Conservation (phyloP, 2,113 vertebrate genomes). For the Phaethon lepturus region DNA sequence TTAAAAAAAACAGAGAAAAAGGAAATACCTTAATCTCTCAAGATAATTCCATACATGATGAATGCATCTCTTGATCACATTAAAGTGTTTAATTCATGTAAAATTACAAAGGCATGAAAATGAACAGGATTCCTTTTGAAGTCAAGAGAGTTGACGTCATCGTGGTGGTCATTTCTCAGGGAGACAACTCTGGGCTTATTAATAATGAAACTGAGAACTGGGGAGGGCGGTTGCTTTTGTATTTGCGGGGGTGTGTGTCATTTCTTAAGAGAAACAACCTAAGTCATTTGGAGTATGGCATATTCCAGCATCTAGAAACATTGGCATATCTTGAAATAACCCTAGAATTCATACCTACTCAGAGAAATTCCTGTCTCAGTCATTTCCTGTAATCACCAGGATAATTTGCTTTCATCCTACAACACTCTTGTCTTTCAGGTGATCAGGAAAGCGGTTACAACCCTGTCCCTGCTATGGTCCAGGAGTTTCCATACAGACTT, state of each 20-base stretch:
- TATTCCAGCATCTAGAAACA: background rate
- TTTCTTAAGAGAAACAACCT: background rate
- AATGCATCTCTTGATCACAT: slow-evolving; percentile 49
- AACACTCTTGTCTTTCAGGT: background rate
- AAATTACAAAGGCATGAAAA: slow-evolving; percentile 64
- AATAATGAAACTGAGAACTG: slow-evolving; percentile 28
- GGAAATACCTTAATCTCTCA: slow-evolving; percentile 20
- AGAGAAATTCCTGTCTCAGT: background rate
- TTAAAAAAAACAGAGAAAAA: background rate
- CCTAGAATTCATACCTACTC: background rate
- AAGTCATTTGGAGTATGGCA: background rate
- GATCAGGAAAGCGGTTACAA: background rate
- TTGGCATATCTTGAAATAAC: background rate
- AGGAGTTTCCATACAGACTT: background rate
- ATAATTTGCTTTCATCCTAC: background rate
- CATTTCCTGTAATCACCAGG: background rate
- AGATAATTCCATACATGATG: slow-evolving; percentile 26
- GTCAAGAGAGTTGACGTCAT: background rate
- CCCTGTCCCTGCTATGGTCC: background rate
- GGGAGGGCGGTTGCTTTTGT: background rate
- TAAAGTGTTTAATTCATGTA: slow-evolving; percentile 31
- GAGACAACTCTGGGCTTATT: background rate
- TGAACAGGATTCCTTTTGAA: slow-evolving; percentile 49
- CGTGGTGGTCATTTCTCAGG: slow-evolving; percentile 45
- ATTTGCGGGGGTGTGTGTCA: background rate